phyloP scores from a whole-genome alignment of 64 coral and sea anemone genomes.

The Porites lutea region DNA sequence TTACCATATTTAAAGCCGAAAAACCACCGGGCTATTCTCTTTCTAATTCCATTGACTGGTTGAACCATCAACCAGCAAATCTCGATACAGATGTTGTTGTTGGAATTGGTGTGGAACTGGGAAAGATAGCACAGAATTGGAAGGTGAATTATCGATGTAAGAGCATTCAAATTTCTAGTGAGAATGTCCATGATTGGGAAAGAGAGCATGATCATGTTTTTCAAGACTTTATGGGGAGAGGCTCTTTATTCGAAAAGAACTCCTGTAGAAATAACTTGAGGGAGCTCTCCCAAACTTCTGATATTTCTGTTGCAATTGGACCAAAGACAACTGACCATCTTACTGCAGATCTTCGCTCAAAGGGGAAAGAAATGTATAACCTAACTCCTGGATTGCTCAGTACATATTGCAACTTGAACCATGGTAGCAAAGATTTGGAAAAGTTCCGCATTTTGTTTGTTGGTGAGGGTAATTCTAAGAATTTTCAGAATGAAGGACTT shows the following conservation, averaged over 20 bases:
- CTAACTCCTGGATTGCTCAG: background rate
- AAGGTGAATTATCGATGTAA: background rate
- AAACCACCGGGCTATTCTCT: background rate
- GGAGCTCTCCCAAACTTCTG: background rate
- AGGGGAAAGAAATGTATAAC: background rate
- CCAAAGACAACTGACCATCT: background rate
- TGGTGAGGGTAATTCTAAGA: too few relatives aligned
- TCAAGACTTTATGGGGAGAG: too few relatives aligned
- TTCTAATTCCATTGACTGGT: background rate
- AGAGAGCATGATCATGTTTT: too few relatives aligned
- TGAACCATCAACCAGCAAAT: background rate
- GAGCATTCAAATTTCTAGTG: background rate
- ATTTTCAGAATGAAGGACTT: background rate
- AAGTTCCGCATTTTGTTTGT: background rate
- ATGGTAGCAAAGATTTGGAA: background rate
- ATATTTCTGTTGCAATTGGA: constrained; percentile 5
- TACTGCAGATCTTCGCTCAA: too few relatives aligned
- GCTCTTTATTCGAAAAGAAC: too few relatives aligned
- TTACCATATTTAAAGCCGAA: background rate
- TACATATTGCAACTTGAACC: background rate
- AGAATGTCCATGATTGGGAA: too few relatives aligned
- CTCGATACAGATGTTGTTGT: background rate
- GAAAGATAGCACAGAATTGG: background rate
- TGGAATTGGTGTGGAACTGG: background rate
- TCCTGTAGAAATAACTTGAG: too few relatives aligned